These are phyloP conservation scores for Brachycybe producta DNA, from an alignment of 2,888 invertebrate genomes.

Conservation along the genomic window DNA sequence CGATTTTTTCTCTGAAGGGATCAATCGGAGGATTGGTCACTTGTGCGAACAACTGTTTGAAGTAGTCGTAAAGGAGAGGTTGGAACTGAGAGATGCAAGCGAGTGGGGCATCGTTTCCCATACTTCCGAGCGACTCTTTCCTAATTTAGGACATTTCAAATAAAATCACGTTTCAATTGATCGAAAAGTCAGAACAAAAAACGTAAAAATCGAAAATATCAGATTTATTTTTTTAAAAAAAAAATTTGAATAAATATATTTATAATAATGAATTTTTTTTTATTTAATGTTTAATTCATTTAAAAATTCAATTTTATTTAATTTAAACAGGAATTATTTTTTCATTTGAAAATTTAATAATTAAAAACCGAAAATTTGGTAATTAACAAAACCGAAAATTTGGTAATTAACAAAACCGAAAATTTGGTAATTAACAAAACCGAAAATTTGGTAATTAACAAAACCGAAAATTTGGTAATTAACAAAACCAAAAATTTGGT, in stretches of 20 bases:
- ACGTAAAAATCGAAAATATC: background rate
- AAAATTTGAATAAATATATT: background rate
- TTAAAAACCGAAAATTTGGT: no score
- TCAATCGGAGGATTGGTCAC: slow-evolving; percentile 98
- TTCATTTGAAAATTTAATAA: no score
- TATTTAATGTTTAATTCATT: no score
- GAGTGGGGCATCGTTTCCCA: slow-evolving; percentile 97
- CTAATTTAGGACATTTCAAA: slow-evolving; percentile 41
- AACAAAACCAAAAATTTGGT: no score
- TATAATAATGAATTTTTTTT: background rate
- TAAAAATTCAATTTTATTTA: no score
- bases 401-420: no score
- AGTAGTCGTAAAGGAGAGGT: slow-evolving; percentile 90
- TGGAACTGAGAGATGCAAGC: slow-evolving; percentile 93
- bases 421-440: no score
- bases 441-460: no score
- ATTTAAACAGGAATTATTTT: background rate
- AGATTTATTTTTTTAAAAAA: background rate
- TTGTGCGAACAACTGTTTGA: slow-evolving; percentile 93
- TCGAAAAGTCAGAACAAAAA: slow-evolving; percentile 7
- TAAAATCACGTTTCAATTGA: slow-evolving; percentile 4
- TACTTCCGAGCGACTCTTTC: slow-evolving; percentile 95
- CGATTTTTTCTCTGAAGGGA: slow-evolving; percentile 96
- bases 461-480: no score
- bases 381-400: no score